A percentile compares a stretch with the other conserved stretches of the same genome.
These are phyloP conservation scores for Adelges cooleyi DNA, from an alignment of 1,140 invertebrate species.

Conservation along the genomic window DNA sequence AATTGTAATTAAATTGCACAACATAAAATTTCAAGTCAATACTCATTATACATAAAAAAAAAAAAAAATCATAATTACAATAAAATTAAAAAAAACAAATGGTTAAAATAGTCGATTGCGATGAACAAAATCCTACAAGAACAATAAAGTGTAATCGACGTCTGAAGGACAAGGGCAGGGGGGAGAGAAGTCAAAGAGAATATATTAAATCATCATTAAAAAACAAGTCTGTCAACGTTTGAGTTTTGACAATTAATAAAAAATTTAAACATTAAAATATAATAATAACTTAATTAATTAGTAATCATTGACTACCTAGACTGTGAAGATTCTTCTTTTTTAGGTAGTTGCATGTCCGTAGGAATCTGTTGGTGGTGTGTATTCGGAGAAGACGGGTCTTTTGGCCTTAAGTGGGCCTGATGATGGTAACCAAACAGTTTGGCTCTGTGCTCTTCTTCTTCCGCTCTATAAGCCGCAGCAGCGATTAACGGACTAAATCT, in stretches of 20 bases:
- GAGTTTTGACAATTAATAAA: not conserved
- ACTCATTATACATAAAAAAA: not conserved
- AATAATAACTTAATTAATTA: not conserved
- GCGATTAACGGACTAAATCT: slow-evolving; percentile 34
- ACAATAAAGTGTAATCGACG: not conserved
- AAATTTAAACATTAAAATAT: not conserved
- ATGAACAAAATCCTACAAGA: not conserved
- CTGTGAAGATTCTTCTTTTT: slow-evolving; percentile 34
- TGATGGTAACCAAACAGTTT: slow-evolving; percentile 58
- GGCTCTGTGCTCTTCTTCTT: slow-evolving; percentile 53
- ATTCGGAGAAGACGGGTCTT: slow-evolving; percentile 31
- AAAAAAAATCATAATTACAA: not conserved
- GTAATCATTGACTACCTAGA: slow-evolving; percentile 31
- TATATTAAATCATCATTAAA: not conserved
- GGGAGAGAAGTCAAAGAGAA: not conserved
- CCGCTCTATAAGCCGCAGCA: slow-evolving; percentile 37
- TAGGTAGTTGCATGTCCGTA: slow-evolving; percentile 29
- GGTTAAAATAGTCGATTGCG: not conserved
- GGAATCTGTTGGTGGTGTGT: slow-evolving; percentile 18
- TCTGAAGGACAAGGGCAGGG: not conserved
- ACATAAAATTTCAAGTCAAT: not conserved
- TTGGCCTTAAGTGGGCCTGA: slow-evolving; percentile 37
- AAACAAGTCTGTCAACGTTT: not conserved
- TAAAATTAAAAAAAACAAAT: not conserved
- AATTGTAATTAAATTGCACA: slow-evolving; percentile 16